Evolutionary conservation across 1,140 invertebrate genomes (phyloP), one percentile per base, ranked within the genome.

Genomic region (Drosophila lacteicornis): DNA sequence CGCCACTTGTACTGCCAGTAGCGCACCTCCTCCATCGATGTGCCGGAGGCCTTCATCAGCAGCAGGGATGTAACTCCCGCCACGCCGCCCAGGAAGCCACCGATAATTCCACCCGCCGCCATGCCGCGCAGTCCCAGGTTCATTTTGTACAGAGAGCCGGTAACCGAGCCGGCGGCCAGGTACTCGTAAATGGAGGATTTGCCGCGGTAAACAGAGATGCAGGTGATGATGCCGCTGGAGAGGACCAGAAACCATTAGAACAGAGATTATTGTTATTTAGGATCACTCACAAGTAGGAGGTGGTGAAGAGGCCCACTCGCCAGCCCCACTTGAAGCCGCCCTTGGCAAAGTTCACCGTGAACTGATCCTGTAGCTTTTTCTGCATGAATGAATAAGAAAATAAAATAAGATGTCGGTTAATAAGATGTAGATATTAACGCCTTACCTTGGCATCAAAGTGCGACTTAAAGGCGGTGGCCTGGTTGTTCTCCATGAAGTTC

Each of bases 401-500:
- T 40, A 17, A 27, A 17, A 40, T 4, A 36, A 8, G 1, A 33
- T 49, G n/a, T n/a, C n/a, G n/a, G n/a, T n/a, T n/a, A n/a, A n/a
- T n/a, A n/a, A n/a, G n/a, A n/a, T n/a, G n/a, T n/a, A n/a, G n/a
- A n/a, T n/a, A n/a, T n/a, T n/a, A n/a, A n/a, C n/a, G n/a, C n/a
- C n/a, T 11, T 22, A 96, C 95, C 93, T 96, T 95, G 3, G 96
- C 96, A 69, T 96, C 94, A 11, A 95, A 91, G 51, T 96, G 95
- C 63, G 94, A 94, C 49, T 92, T 92, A 92, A 96, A 97, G 9
- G 93, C 93, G 33, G 95, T 95, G 9, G 95, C 96, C 93, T 96
- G 94, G 93, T 97, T 97, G 55, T 94, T 95, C 87, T 95, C 94
- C 75, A 96, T 95, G 78, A 97, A 97, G 59, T 95, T 93, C n/a